A percentile compares a stretch with the other conserved stretches of the same genome.
Evolutionary conservation across 2,797 vertebrate genomes (phyloP).

Genomic region (Malurus leucopterus): DNA sequence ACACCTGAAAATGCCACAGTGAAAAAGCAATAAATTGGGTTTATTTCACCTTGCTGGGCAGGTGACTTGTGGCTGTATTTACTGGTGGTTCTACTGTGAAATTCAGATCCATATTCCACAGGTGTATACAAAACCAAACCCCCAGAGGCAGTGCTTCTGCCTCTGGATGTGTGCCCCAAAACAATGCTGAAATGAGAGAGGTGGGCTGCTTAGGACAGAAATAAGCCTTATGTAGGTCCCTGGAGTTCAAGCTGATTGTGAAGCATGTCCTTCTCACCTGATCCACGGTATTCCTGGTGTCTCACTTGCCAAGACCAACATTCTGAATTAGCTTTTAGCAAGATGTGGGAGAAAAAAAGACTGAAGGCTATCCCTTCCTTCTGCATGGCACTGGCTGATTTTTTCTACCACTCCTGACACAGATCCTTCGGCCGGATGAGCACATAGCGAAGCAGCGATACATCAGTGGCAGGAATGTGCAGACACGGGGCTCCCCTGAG

Average conservation of each 20-base stretch:
- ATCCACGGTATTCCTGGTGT: not conserved
- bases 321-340: not conserved
- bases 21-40: not conserved
- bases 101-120: not conserved
- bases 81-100: not conserved
- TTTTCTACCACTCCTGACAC: slow-evolving; percentile 9
- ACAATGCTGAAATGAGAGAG: not conserved
- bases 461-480: slow-evolving; percentile 90
- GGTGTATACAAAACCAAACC: not conserved
- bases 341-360: not conserved
- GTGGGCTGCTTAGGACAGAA: not conserved
- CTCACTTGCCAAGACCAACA: not conserved
- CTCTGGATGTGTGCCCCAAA: not conserved
- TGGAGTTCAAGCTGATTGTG: not conserved
- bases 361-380: not conserved
- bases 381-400: not conserved
- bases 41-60: not conserved
- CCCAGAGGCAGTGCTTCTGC: not conserved
- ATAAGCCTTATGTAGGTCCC: not conserved
- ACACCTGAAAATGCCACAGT: not conserved
- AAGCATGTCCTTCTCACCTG: not conserved
- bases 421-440: slow-evolving; percentile 91
- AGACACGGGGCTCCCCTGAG: slow-evolving; percentile 88
- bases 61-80: not conserved
- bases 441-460: slow-evolving; percentile 96